Evolutionary conservation across 2,888 invertebrate genomes (phyloP), one percentile per base, ranked within the genome.

Genomic region (Hydraecia micacea): DNA sequence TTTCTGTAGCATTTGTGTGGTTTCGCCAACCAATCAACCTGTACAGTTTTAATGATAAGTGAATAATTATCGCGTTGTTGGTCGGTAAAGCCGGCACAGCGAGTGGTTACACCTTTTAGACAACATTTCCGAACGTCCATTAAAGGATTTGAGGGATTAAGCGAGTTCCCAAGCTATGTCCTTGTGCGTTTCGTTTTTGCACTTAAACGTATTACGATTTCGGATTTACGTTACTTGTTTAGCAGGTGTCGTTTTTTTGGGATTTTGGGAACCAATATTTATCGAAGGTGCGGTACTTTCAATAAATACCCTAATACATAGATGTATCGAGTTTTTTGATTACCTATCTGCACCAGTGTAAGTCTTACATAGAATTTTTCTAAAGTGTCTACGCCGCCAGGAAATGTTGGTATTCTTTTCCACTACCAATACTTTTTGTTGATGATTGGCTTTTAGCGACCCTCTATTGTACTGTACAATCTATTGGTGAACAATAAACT

Each of bases 91-190:
- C 86, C 69, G 85, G 79, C 88, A 83, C 86, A 80, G 79, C 78
- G 89, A 90, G 89, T 79, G 91, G 88, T 92, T 90, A 92, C 91
- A 94, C 93, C 93, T 94, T 95, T 94, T 92, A 93, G 91, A 91
- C 89, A 88, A 90, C 92, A 91, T 92, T 93, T 91, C 87, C 92
- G 90, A 91, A 92, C 92, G 93, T 95, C 95, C 95, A 95, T 95
- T 95, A 95, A 94, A 92, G 93, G 95, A 94, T 95, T 95, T 92
- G 89, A 81, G 84, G 92, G 94, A 94, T 95, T 94, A 93, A 91
- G 88, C 90, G 90, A 92, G 91, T 92, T 91, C 90, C 87, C 86
- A 87, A 91, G 87, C 90, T 87, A 91, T 84, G 75, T 77, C 81
- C 83, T 85, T 89, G 85, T 90, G 83, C 86, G 87, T 91, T 91